Evolutionary conservation across 2,797 vertebrate genomes (phyloP).

Genomic region (Onychomys torridus): DNA sequence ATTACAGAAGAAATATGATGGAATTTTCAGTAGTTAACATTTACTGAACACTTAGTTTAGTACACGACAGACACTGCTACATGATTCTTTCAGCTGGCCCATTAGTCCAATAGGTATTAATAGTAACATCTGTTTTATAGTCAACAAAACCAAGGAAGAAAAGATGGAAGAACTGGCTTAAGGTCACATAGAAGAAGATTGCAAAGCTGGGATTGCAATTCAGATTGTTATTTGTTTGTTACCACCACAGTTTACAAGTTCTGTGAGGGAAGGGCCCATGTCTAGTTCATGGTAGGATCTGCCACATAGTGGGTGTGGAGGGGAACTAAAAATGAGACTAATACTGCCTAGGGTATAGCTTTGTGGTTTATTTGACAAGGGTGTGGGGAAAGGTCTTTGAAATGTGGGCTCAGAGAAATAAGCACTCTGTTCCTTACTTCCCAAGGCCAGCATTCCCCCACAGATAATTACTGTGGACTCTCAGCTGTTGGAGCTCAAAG

Average conservation of each 20-base stretch:
- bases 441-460: conserved; percentile 55
- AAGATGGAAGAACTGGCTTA: background rate
- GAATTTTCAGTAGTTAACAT: background rate
- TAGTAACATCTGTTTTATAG: conserved; percentile 27
- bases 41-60: conserved; percentile 4
- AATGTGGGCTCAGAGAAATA: conserved; percentile 34
- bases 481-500: conserved; percentile 76
- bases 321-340: background rate
- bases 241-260: background rate
- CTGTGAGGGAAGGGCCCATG: background rate
- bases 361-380: background rate
- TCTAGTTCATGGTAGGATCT: background rate
- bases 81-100: background rate
- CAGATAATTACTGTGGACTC: conserved; percentile 56
- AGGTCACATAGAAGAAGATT: background rate
- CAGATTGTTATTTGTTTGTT: background rate
- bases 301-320: background rate
- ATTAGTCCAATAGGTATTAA: background rate
- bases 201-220: background rate
- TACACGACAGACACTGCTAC: background rate
- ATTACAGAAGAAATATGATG: background rate
- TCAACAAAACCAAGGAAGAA: background rate
- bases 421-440: conserved; percentile 62
- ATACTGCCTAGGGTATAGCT: background rate
- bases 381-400: background rate